phyloP scores from a whole-genome alignment of 30 jellyfish, hydroid and myxozoan genomes.

The Nemopilema nomurai region DNA sequence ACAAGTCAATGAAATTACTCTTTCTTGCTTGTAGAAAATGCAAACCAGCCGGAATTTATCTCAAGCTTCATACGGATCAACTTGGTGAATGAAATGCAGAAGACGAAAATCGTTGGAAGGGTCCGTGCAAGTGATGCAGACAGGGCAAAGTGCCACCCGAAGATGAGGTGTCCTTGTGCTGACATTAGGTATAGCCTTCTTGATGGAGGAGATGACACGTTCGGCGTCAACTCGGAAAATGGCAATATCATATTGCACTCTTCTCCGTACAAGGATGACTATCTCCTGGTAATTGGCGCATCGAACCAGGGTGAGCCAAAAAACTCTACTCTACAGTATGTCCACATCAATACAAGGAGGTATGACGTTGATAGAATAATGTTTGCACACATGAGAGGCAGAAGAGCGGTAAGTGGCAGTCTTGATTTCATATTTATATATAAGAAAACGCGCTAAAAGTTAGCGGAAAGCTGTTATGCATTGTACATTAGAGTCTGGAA shows the following conservation, averaged over 20 bases:
- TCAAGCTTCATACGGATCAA: slow-evolving; percentile 2
- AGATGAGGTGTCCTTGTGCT: slow-evolving; percentile 66
- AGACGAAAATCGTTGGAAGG: slow-evolving; percentile 21
- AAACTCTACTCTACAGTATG: slow-evolving; percentile 1
- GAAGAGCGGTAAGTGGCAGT: slow-evolving; percentile 54
- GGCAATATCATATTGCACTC: slow-evolving; percentile 47
- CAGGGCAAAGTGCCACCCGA: slow-evolving; percentile 23
- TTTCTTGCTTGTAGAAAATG: slow-evolving; percentile 4
- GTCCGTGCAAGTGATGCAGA: slow-evolving; percentile 56
- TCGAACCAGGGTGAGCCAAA: not conserved
- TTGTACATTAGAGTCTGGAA: not conserved
- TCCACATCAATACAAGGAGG: slow-evolving; percentile 41
- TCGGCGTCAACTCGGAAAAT: slow-evolving; percentile 3
- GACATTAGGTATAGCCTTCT: slow-evolving; percentile 14
- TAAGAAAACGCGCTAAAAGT: not conserved
- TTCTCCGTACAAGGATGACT: slow-evolving; percentile 48
- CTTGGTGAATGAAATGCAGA: not conserved
- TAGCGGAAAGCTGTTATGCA: not conserved
- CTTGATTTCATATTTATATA: not conserved
- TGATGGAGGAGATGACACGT: slow-evolving; percentile 57
- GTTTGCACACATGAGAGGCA: slow-evolving; percentile 17
- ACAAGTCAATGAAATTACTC: not conserved
- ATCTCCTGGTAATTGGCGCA: slow-evolving; percentile 51
- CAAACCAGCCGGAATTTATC: slow-evolving; percentile 20
- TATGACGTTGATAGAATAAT: slow-evolving; percentile 13